A percentile compares a stretch with the other conserved stretches of the same genome.
These are phyloP conservation scores for Maniola hyperantus DNA, from an alignment of 2,888 invertebrate genomes.

Conservation along the genomic window DNA sequence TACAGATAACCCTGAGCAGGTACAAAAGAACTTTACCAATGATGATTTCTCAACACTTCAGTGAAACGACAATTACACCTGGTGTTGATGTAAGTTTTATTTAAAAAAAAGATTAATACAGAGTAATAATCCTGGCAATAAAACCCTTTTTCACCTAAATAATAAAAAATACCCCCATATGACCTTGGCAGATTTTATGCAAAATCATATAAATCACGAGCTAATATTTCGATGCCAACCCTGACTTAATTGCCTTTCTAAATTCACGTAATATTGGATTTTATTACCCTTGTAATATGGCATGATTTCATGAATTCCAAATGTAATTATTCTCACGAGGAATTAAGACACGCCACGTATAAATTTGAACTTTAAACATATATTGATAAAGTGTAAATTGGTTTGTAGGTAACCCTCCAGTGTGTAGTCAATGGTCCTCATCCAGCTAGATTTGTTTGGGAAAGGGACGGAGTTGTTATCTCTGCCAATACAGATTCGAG, in stretches of 20 bases:
- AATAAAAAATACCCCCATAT: constrained; percentile 12
- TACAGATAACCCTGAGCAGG: constrained; percentile 29
- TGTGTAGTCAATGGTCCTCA: constrained; percentile 72
- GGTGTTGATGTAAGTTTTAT: constrained; percentile 71
- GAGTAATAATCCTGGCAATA: background rate
- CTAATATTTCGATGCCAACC: constrained; percentile 27
- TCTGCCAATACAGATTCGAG: constrained; percentile 77
- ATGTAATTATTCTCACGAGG: constrained; percentile 46
- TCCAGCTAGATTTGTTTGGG: constrained; percentile 74
- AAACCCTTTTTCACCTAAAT: background rate
- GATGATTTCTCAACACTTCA: constrained; percentile 72
- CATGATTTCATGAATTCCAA: constrained; percentile 46
- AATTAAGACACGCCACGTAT: constrained; percentile 18
- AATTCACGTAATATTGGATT: constrained; percentile 43
- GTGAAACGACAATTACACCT: constrained; percentile 68
- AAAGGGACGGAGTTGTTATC: constrained; percentile 71
- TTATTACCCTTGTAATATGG: constrained; percentile 43
- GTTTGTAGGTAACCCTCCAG: constrained; percentile 64
- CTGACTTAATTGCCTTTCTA: constrained; percentile 34
- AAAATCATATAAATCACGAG: constrained; percentile 25
- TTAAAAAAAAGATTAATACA: background rate
- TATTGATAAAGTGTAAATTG: constrained; percentile 39
- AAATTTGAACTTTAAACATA: constrained; percentile 36
- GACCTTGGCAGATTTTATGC: constrained; percentile 21
- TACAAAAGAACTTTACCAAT: constrained; percentile 58